Evolutionary conservation across 2,888 invertebrate species (phyloP).

Genomic region (Ceraclea dissimilis): DNA sequence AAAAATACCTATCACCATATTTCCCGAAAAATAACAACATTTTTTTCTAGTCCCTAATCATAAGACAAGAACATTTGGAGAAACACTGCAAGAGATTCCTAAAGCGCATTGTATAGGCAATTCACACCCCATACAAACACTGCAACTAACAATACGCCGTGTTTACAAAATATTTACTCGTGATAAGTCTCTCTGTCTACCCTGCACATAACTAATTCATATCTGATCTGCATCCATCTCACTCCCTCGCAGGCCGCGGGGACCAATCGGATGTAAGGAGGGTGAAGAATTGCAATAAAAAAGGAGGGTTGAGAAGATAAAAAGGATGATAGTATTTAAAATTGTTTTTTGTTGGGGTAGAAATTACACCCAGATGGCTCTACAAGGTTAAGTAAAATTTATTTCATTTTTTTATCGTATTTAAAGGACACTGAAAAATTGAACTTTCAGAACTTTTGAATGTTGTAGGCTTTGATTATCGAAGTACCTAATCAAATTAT

Average conservation of each 20-base stretch:
- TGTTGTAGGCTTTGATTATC: too few relatives aligned
- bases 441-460: too few relatives aligned
- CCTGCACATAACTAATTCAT: background rate
- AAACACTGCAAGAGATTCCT: too few relatives aligned
- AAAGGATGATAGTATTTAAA: background rate
- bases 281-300: background rate
- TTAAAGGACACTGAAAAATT: too few relatives aligned
- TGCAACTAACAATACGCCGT: background rate
- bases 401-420: too few relatives aligned
- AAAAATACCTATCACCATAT: too few relatives aligned
- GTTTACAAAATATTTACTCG: conserved; percentile 1
- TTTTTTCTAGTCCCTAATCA: too few relatives aligned
- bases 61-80: too few relatives aligned
- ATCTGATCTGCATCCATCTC: background rate
- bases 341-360: background rate
- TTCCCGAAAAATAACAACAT: too few relatives aligned
- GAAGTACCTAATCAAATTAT: too few relatives aligned
- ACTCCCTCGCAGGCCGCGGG: background rate
- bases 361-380: background rate
- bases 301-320: background rate
- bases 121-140: background rate
- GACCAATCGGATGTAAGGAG: background rate
- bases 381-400: background rate
- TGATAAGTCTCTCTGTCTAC: background rate
- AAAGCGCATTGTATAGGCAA: background rate